Base-by-base conservation (phyloP, 2,797 vertebrate genomes). In the Phaenicophaeus curvirostris region DNA sequence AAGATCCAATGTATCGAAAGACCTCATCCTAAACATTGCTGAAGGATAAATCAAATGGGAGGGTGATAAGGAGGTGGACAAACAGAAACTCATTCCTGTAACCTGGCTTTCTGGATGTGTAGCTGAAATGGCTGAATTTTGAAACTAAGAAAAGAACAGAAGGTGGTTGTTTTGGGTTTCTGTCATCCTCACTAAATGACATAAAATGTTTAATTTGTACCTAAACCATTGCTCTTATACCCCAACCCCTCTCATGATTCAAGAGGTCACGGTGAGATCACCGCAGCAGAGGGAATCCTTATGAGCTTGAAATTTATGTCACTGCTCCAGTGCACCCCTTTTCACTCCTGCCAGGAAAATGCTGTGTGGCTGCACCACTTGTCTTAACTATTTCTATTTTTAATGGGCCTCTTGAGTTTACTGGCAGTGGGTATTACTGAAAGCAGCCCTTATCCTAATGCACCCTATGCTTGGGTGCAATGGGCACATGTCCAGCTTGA, bases 341-440 rank as follows among this genome's bases (percentile, higher is more conserved):
- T 69, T 79, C 75, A 58, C 55, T 73, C 71, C 79, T 71, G 76
- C 79, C 79, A 90, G 89, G 92, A 94, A 93, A 91, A 51, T 23
- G 17, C 9, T 28, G n/a, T 85, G 53, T 67, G 66, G n/a, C 39
- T 91, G 67, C 33, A 76, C 59, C 75, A 50, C 91, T 95, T 62
- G 24, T 81, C 76, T 67, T 51, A 53, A 78, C 73, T 42, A 57
- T 92, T 94, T 94, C 92, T 96, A 81, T 93, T 96, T 93, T 88
- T 86, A 57, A 82, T 35, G 65, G 21, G 16, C 48, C 89, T 71
- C 85, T 90, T 42, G 63, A 86, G 37, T 67, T 88, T 25, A 35
- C 82, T 93, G 94, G 89, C 91, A 75, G 86, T 33, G 31, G 67
- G 25, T 67, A 53, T 68, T 68, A 54, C 57, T 53, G 53, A 51